A percentile compares a stretch with the other conserved stretches of the same genome.
Evolutionary conservation across 2,113 vertebrate species (phyloP).

Genomic region (Coregonus clupeaformis): DNA sequence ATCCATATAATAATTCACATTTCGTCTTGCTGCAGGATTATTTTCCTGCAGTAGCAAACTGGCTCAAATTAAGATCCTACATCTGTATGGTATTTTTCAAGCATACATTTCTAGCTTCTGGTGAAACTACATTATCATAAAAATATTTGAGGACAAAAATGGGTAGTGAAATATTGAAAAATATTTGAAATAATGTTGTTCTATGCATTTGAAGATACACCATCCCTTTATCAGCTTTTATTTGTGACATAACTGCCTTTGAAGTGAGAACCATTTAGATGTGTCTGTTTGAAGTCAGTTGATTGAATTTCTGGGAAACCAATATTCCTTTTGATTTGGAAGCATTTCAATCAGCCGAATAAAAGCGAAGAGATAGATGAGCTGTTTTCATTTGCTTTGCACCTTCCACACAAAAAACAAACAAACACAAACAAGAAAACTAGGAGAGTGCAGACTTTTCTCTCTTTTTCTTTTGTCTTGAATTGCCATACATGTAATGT

Average conservation of each 20-base stretch:
- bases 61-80: too few species aligned
- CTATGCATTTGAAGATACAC: neutral
- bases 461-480: neutral
- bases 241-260: neutral
- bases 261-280: neutral
- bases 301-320: constrained; percentile 9
- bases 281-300: too few species aligned
- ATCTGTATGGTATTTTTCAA: neutral
- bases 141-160: too few species aligned
- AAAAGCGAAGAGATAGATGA: neutral
- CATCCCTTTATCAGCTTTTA: neutral
- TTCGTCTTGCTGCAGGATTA: too few species aligned
- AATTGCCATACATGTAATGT: neutral
- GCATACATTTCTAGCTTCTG: too few species aligned
- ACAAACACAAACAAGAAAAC: neutral
- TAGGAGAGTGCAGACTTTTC: neutral
- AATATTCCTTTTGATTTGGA: neutral
- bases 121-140: too few species aligned
- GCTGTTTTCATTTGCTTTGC: neutral
- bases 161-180: too few species aligned
- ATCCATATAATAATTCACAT: too few species aligned
- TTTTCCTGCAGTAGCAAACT: too few species aligned
- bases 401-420: neutral
- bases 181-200: too few species aligned
- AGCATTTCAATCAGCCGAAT: neutral